phyloP scores from a whole-genome alignment of 2,888 invertebrate genomes.

The Chymomyza caudatula region DNA sequence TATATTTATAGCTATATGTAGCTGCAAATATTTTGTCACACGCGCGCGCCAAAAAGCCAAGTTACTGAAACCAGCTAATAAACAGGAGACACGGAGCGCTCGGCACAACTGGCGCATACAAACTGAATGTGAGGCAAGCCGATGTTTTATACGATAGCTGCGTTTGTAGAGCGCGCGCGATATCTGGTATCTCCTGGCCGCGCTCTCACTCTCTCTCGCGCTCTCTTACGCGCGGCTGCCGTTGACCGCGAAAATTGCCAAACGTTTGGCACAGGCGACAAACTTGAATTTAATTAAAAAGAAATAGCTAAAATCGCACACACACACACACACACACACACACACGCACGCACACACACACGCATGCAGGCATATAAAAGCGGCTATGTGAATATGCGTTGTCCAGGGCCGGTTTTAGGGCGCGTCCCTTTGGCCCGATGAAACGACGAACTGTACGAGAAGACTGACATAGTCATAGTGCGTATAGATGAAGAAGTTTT shows the following conservation, averaged over 20 bases:
- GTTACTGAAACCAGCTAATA: constrained; percentile 10
- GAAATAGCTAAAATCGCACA: constrained; percentile 21
- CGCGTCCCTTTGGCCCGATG: too few relatives aligned
- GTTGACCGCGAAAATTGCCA: constrained; percentile 62
- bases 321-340: not conserved
- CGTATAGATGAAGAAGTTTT: too few relatives aligned
- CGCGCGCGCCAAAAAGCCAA: constrained; percentile 25
- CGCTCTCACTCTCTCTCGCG: constrained; percentile 1
- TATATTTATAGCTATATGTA: constrained; percentile 11
- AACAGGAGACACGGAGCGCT: constrained; percentile 62
- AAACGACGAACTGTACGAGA: too few relatives aligned
- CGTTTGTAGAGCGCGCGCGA: not conserved
- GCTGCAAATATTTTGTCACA: constrained; percentile 35
- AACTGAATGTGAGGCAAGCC: constrained; percentile 45
- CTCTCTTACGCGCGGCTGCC: constrained; percentile 6
- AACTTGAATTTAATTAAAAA: constrained; percentile 64
- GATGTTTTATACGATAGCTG: not conserved
- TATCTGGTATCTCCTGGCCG: constrained; percentile 46
- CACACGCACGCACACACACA: not conserved
- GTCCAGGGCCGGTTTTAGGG: too few relatives aligned
- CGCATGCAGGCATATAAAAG: constrained; percentile 6
- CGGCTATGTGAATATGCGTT: too few relatives aligned
- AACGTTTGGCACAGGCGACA: constrained; percentile 48
- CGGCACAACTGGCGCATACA: constrained; percentile 57
- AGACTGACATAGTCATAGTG: too few relatives aligned